Base-by-base conservation (phyloP, 2,797 vertebrate species). In the Thamnophis elegans region DNA sequence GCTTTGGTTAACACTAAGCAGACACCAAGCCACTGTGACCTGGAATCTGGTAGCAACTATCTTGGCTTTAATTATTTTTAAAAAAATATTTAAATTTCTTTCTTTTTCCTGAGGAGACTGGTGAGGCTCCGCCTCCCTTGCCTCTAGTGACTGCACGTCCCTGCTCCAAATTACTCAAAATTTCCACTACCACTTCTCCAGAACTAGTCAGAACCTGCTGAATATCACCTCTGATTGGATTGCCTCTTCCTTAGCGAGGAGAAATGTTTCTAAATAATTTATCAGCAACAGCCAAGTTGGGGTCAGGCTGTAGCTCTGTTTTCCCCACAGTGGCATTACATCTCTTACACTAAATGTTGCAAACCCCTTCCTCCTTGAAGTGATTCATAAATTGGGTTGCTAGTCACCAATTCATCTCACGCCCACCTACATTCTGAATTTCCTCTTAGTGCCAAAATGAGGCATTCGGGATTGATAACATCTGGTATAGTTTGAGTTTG, bases 301-400 rank as follows among this genome's bases (percentile, higher is more conserved):
- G 16, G 5, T 85, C 78, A 82, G 28, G 55, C 42, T 22, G 8
- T 11, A 82, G 55, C 68, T 42, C 51, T 36, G 13, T 18, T 26
- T 36, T 22, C 42, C 47, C 32, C 65, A 53, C 65, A 51, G 28
- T 53, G 55, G 12, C 55, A 89, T 36, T 85, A 42, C 10, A 51
- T 54, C 53, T 59, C 87, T 82, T 53, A 82, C 91, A 95, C 85
- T 94, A 95, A 95, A 96, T 95, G 94, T 89, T 12, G 47, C 68
- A 59, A 78, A 85, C 32, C 36, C 47, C 42, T 93, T 94, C 92
- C 95, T 56, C 78, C 92, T 93, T 93, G 5, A 28, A 78, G 85
- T 85, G 78, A 55, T 89, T 90, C 58, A 0, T 91, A 94, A 92
- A 88, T 86, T 91, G n/a, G 96, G 28, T 51, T n/a, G 53, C 58